A percentile compares a stretch with the other conserved stretches of the same genome.
Conservation (phyloP, 2,113 vertebrate genomes). For the Trogon surrucura region DNA sequence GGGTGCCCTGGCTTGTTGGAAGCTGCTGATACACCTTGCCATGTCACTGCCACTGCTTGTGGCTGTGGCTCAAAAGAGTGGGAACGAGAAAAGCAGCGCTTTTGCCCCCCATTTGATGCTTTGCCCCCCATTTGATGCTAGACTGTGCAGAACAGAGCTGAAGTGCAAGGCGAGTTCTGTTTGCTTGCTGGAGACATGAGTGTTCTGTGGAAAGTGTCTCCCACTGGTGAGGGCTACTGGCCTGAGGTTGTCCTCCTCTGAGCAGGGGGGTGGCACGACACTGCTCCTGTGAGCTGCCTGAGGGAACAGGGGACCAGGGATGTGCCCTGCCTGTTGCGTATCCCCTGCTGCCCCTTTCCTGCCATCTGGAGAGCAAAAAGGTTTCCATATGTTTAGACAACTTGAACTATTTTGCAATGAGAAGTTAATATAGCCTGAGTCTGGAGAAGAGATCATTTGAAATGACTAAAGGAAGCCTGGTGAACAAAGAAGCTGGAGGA, state of each 20-base stretch:
- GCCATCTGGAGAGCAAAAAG: not conserved
- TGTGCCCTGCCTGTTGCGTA: rapidly evolving
- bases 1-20: not conserved
- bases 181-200: not conserved
- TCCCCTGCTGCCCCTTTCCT: not conserved
- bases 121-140: rapidly evolving
- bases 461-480: not conserved
- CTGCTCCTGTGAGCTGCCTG: not conserved
- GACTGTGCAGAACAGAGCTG: not conserved
- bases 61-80: not conserved
- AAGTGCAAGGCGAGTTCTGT: not conserved
- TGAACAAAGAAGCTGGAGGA: not conserved
- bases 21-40: rapidly evolving
- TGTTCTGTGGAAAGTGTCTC: rapidly evolving
- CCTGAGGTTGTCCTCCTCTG: not conserved
- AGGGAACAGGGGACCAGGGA: not conserved
- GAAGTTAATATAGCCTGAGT: not conserved
- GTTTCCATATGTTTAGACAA: not conserved
- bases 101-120: rapidly evolving
- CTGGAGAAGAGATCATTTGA: not conserved
- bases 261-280: rapidly evolving
- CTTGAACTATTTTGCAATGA: not conserved
- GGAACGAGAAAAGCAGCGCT: not conserved
- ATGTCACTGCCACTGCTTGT: not conserved
- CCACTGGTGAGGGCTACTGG: not conserved